Evolutionary conservation across 2,113 vertebrate genomes (phyloP).

Genomic region (Plectropomus leopardus): DNA sequence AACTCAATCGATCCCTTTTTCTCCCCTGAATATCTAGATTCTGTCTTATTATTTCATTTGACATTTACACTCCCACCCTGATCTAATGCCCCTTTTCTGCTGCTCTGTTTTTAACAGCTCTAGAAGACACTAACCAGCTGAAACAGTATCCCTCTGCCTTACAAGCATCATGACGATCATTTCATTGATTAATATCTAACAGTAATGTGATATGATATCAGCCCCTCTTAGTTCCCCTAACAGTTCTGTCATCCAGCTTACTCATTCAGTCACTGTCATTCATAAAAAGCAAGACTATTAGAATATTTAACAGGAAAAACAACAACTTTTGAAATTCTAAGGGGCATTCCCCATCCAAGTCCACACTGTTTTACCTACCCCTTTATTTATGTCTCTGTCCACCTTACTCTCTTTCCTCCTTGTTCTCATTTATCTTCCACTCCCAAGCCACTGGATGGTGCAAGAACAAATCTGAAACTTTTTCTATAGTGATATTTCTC

Average conservation of each 20-base stretch:
- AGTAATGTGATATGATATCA: conserved; percentile 3
- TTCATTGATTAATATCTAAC: conserved; percentile 44
- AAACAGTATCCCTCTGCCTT: conserved; percentile 32
- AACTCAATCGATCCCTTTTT: conserved; percentile 41
- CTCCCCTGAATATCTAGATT: conserved; percentile 34
- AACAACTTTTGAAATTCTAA: conserved; percentile 5
- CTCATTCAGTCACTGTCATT: background rate
- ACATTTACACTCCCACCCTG: conserved; percentile 17
- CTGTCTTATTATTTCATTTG: conserved; percentile 46
- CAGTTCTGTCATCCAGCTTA: background rate
- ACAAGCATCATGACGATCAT: conserved; percentile 32
- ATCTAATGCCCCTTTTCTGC: conserved; percentile 21
- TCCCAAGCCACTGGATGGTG: conserved; percentile 57
- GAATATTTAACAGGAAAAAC: conserved; percentile 9
- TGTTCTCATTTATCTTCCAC: conserved; percentile 29
- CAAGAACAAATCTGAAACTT: conserved; percentile 64
- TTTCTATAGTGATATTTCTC: conserved; percentile 63
- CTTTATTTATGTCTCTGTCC: conserved; percentile 23
- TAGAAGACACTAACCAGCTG: conserved; percentile 49
- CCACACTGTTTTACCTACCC: conserved; percentile 12
- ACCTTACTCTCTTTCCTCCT: conserved; percentile 13
- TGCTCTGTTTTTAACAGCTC: conserved; percentile 39
- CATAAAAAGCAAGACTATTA: background rate
- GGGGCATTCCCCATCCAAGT: conserved; percentile 10
- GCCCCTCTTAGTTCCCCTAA: background rate